These are phyloP conservation scores for Escarpia spicata DNA, from an alignment of 2,888 invertebrate species.

Conservation along the genomic window DNA sequence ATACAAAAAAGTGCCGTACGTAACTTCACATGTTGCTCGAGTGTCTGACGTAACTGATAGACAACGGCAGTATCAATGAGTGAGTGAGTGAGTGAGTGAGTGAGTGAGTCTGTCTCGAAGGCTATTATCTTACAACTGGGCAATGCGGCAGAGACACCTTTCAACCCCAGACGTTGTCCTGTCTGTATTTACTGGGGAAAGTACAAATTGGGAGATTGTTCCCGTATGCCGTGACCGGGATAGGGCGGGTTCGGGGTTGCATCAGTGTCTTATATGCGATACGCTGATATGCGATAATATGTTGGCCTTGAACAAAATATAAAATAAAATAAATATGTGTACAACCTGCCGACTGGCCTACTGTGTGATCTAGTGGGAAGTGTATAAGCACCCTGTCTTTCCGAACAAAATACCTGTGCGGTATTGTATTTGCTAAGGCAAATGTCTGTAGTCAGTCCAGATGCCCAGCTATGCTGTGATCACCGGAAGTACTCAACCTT, in stretches of 20 bases:
- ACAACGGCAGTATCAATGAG: neutral
- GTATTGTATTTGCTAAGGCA: neutral
- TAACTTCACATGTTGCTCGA: neutral
- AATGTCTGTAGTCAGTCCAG: neutral
- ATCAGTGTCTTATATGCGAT: neutral
- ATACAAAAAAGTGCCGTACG: neutral
- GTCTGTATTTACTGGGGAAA: neutral
- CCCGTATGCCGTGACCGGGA: neutral
- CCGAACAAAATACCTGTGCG: no score
- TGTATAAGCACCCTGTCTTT: no score
- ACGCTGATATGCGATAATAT: neutral
- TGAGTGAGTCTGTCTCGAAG: neutral
- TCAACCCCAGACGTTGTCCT: slow-evolving; percentile 12
- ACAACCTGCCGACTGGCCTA: no score
- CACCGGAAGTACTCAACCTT: neutral
- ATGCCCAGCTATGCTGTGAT: neutral
- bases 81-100: neutral
- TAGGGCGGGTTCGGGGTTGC: neutral
- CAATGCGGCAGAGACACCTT: neutral
- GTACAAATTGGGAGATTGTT: neutral
- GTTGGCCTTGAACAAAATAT: no score
- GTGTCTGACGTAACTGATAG: neutral
- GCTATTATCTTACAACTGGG: slow-evolving; percentile 4
- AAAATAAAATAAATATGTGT: no score
- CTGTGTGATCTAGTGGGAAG: no score